These are phyloP conservation scores for Ciconia nigra DNA, from an alignment of 2,797 vertebrate genomes.

Conservation along the genomic window DNA sequence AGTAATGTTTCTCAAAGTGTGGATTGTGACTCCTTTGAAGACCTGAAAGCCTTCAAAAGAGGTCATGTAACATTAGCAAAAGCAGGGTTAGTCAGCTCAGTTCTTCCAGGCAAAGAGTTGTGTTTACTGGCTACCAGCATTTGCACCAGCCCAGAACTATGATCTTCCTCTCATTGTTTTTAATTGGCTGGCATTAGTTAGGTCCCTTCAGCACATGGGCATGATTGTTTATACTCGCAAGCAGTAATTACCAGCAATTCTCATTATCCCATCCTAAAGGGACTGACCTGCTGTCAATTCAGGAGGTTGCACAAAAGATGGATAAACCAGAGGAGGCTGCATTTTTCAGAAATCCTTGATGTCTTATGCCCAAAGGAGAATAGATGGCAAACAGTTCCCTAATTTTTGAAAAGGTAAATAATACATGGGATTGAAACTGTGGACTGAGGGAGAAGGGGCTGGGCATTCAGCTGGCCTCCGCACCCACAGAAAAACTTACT, in stretches of 20 bases:
- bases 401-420: background rate
- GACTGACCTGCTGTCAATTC: background rate
- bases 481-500: background rate
- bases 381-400: background rate
- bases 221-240: slow-evolving; percentile 18
- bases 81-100: slow-evolving; percentile 10
- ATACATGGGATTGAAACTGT: background rate
- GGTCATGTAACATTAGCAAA: background rate
- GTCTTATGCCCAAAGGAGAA: background rate
- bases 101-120: background rate
- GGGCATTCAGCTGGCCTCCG: background rate
- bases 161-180: slow-evolving; percentile 14
- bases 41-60: background rate
- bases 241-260: background rate
- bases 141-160: background rate
- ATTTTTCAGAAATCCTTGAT: background rate
- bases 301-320: background rate
- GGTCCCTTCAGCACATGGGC: background rate
- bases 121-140: background rate
- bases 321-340: background rate
- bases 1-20: background rate
- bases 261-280: background rate
- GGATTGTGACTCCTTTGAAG: background rate
- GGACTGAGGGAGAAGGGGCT: background rate
- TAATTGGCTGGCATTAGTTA: slow-evolving; percentile 28